Evolutionary conservation across 2,113 vertebrate species (phyloP).

Genomic region (Arothron firmamentum): DNA sequence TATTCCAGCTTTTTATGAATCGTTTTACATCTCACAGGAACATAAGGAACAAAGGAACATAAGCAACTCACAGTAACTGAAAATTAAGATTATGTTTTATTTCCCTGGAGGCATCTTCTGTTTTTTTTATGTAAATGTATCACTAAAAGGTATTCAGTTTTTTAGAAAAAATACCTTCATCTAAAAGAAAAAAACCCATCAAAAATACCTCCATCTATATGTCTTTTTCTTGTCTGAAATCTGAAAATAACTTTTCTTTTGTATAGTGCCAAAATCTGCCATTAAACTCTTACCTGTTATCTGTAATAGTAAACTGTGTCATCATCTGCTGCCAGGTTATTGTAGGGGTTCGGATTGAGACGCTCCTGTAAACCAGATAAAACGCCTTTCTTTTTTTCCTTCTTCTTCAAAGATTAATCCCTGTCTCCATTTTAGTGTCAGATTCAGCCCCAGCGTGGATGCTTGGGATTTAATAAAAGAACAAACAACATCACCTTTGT

Average conservation of each 20-base stretch:
- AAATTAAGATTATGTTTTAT: conserved; percentile 5
- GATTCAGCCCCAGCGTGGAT: conserved; percentile 21
- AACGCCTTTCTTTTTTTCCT: conserved; percentile 2
- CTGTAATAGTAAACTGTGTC: neutral
- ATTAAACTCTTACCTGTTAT: no score
- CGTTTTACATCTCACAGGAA: conserved; percentile 27
- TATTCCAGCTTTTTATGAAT: conserved; percentile 36
- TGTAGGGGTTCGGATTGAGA: conserved; percentile 28
- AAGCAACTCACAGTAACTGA: conserved; percentile 8
- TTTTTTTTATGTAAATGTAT: conserved; percentile 1
- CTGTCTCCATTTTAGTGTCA: conserved; percentile 36
- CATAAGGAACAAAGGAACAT: conserved; percentile 18
- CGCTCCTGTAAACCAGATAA: conserved; percentile 31
- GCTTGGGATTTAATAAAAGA: conserved; percentile 40
- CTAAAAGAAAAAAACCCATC: no score
- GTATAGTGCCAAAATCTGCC: no score
- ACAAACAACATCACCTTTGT: conserved; percentile 47
- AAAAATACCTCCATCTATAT: no score
- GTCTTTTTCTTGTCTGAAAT: no score
- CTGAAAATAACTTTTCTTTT: no score
- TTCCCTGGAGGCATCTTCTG: conserved; percentile 21
- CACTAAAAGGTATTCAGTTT: no score
- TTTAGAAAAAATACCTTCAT: no score
- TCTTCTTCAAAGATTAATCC: conserved; percentile 17
- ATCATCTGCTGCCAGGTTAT: conserved; percentile 32